phyloP scores from a whole-genome alignment of 2,113 vertebrate genomes.

The Cynocephalus volans region DNA sequence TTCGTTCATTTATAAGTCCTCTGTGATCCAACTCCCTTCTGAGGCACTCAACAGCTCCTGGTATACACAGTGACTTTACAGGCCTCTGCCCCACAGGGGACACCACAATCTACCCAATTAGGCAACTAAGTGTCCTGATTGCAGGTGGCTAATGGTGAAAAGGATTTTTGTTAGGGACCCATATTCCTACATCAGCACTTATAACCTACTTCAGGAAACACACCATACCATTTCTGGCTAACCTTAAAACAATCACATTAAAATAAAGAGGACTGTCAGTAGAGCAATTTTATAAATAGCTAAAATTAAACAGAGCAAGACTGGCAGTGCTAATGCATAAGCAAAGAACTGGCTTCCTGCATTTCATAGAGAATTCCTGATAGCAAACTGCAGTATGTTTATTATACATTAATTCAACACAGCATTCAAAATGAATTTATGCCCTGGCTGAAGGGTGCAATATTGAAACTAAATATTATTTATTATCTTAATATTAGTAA shows the following conservation, averaged over 20 bases:
- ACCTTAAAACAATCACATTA: constrained; percentile 82
- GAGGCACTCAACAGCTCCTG: constrained; percentile 2
- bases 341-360: constrained; percentile 84
- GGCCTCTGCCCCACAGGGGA: neutral
- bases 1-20: constrained; percentile 13
- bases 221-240: constrained; percentile 74
- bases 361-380: constrained; percentile 79
- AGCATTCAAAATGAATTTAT: constrained; percentile 86
- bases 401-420: constrained; percentile 85
- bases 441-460: constrained; percentile 79
- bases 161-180: constrained; percentile 66
- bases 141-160: constrained; percentile 43
- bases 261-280: constrained; percentile 83
- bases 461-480: constrained; percentile 85
- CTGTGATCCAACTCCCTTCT: constrained; percentile 8
- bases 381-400: constrained; percentile 85
- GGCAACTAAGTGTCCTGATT: constrained; percentile 53
- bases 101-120: constrained; percentile 41
- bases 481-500: constrained; percentile 88
- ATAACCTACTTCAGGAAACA: constrained; percentile 77
- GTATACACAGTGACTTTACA: neutral
- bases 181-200: constrained; percentile 64
- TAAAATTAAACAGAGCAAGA: constrained; percentile 84
- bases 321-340: constrained; percentile 72
- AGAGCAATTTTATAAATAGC: constrained; percentile 81